Evolutionary conservation across 2,797 vertebrate species (phyloP).

Genomic region (Cirrhinus mrigala): DNA sequence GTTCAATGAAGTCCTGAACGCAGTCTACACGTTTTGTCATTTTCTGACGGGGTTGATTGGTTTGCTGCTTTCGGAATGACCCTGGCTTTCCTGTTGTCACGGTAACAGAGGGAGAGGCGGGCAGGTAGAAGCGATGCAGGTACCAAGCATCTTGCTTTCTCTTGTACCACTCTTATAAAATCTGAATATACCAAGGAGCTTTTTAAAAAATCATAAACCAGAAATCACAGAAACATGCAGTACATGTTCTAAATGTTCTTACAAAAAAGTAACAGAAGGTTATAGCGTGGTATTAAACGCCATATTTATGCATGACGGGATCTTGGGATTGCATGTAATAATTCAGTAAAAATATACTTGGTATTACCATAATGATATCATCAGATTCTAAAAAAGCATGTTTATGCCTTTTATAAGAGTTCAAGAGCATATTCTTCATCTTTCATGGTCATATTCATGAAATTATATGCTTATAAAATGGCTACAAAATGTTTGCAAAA

Average conservation of each 20-base stretch:
- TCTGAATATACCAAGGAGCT: background rate
- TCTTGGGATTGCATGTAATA: background rate
- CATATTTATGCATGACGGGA: background rate
- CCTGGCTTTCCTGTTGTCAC: conserved; percentile 72
- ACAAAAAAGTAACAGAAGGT: background rate
- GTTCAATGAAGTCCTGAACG: conserved; percentile 19
- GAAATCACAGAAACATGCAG: background rate
- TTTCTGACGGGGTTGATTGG: conserved; percentile 52
- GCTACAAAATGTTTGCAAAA: conserved; percentile 1
- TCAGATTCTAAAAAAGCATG: background rate
- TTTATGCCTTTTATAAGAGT: background rate
- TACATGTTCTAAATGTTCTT: conserved; percentile 3
- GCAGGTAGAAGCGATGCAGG: conserved; percentile 39
- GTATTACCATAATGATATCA: background rate
- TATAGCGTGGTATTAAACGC: background rate
- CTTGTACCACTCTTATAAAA: background rate
- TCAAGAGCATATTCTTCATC: background rate
- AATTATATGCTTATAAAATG: too few relatives aligned
- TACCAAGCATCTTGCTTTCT: conserved; percentile 2
- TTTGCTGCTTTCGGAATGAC: conserved; percentile 52
- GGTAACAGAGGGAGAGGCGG: conserved; percentile 65
- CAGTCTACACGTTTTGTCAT: conserved; percentile 41
- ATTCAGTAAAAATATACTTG: background rate
- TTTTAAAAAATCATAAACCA: background rate
- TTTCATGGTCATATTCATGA: background rate